Conservation (phyloP, 2,113 vertebrate species). For the Stegostoma tigrinum region DNA sequence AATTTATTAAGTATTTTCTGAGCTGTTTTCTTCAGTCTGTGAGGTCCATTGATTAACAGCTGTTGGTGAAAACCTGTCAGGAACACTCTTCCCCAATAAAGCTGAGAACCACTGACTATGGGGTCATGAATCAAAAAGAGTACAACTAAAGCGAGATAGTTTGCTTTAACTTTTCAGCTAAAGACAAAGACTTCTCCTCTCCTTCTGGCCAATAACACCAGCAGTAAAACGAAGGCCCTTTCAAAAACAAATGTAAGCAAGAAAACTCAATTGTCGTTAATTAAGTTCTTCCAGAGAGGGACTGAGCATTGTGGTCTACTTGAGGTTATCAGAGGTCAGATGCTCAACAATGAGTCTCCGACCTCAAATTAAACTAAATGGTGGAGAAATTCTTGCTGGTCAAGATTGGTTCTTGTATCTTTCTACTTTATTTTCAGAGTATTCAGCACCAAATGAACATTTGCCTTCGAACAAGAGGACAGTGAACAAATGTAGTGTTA, state of each 20-base stretch:
- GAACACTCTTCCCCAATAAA: background rate
- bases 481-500: conserved; percentile 71
- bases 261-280: conserved; percentile 87
- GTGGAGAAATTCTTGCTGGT: conserved; percentile 66
- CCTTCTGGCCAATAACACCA: conserved; percentile 63
- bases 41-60: conserved; percentile 36
- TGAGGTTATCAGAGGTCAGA: conserved; percentile 79
- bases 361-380: conserved; percentile 80
- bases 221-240: conserved; percentile 68
- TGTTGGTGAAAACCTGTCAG: background rate
- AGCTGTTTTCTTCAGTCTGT: background rate
- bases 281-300: conserved; percentile 72
- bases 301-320: conserved; percentile 58
- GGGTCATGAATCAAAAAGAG: conserved; percentile 48
- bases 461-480: conserved; percentile 66
- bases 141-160: background rate
- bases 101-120: conserved; percentile 12
- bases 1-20: background rate
- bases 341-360: conserved; percentile 78
- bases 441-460: conserved; percentile 84
- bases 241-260: conserved; percentile 72
- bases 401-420: conserved; percentile 63
- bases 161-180: conserved; percentile 60
- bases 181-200: conserved; percentile 66
- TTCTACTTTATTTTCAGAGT: conserved; percentile 89